These are phyloP conservation scores for Sinodicranocentrus sp. DNA, from an alignment of 2,888 invertebrate species.

Conservation along the genomic window DNA sequence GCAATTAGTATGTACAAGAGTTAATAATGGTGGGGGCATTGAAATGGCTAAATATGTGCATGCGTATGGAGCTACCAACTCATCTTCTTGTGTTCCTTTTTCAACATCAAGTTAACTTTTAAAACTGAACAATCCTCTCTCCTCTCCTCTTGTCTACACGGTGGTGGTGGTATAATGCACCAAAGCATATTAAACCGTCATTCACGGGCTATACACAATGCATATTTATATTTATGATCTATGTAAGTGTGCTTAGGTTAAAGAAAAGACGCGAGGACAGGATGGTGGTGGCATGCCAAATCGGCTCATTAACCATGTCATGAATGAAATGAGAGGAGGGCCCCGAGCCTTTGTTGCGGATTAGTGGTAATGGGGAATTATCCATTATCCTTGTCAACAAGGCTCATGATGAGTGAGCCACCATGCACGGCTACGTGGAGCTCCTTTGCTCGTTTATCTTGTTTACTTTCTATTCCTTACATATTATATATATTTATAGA, in stretches of 20 bases:
- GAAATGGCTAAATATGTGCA: slow-evolving; percentile 33
- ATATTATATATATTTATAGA: too few relatives aligned
- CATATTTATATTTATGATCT: too few relatives aligned
- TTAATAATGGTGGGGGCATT: slow-evolving; percentile 21
- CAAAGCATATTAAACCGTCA: too few relatives aligned
- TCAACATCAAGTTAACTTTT: too few relatives aligned
- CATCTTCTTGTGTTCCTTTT: too few relatives aligned
- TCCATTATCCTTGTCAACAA: slow-evolving; percentile 70
- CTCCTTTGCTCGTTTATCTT: not conserved
- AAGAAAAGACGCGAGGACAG: slow-evolving; percentile 30
- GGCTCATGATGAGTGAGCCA: slow-evolving; percentile 67
- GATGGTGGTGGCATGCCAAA: slow-evolving; percentile 67
- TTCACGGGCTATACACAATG: too few relatives aligned
- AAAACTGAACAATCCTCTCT: too few relatives aligned
- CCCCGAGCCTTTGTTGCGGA: slow-evolving; percentile 69
- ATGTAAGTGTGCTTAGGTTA: slow-evolving; percentile 1
- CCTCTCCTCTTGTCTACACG: too few relatives aligned
- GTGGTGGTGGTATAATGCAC: too few relatives aligned
- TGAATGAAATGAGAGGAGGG: slow-evolving; percentile 70
- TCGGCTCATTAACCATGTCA: slow-evolving; percentile 71
- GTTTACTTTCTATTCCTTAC: not conserved
- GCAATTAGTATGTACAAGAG: slow-evolving; percentile 66
- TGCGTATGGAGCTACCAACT: too few relatives aligned
- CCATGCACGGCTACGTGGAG: slow-evolving; percentile 50
- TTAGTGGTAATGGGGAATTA: slow-evolving; percentile 67